Evolutionary conservation across 2,113 vertebrate genomes (phyloP).

Genomic region (Neogale vison): DNA sequence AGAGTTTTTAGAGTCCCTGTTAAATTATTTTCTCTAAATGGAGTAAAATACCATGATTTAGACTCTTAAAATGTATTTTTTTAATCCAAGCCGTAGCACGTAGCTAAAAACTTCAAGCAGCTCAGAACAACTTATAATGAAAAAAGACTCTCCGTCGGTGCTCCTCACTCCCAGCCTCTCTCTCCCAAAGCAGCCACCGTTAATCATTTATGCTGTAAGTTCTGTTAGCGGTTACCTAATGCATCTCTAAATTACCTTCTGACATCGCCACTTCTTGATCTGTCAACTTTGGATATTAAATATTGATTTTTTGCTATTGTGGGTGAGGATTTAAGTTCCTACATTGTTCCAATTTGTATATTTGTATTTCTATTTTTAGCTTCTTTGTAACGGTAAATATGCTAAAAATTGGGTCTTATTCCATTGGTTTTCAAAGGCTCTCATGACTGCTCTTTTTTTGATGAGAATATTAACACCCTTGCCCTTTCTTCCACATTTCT

Average conservation of each 20-base stretch:
- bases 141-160: not conserved
- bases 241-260: not conserved
- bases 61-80: not conserved
- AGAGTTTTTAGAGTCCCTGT: not conserved
- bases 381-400: not conserved
- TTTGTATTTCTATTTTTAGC: not conserved
- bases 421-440: not conserved
- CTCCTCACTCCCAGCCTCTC: not conserved
- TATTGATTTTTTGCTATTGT: not conserved
- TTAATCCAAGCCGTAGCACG: not conserved
- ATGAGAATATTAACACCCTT: not conserved
- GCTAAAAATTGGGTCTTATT: not conserved
- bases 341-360: not conserved
- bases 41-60: not conserved
- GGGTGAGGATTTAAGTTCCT: not conserved
- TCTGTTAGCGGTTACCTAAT: not conserved
- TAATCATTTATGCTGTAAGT: not conserved
- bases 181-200: not conserved
- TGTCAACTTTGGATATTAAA: not conserved
- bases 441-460: not conserved
- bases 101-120: not conserved
- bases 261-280: not conserved
- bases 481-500: not conserved
- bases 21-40: slow-evolving; percentile 2
- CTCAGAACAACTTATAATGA: not conserved